Evolutionary conservation across 2,888 invertebrate species (phyloP).

Genomic region (Mechanitis mazaeus): DNA sequence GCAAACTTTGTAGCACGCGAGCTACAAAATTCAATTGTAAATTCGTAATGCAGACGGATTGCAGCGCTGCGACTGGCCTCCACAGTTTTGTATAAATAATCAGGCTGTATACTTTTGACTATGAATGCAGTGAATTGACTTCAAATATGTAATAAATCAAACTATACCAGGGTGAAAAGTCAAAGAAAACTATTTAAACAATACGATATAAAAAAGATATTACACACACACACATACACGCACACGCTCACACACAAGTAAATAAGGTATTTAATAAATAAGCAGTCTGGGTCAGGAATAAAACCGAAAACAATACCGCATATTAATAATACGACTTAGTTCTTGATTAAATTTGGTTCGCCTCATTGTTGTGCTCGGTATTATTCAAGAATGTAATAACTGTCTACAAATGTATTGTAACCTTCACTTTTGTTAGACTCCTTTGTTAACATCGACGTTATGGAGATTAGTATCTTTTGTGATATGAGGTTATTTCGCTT

Average conservation of each 20-base stretch:
- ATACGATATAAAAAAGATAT: too few relatives aligned
- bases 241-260: not conserved
- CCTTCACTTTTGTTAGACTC: constrained; percentile 36
- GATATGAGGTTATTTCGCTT: constrained; percentile 17
- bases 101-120: not conserved
- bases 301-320: constrained; percentile 23
- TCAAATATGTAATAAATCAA: not conserved
- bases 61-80: constrained; percentile 13
- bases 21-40: constrained; percentile 34
- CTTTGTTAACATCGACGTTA: constrained; percentile 31
- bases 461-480: constrained; percentile 29
- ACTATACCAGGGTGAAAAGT: not conserved
- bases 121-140: not conserved
- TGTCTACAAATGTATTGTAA: constrained; percentile 36
- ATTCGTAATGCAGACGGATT: constrained; percentile 35
- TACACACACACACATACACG: too few relatives aligned
- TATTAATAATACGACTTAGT: constrained; percentile 34
- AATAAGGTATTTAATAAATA: not conserved
- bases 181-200: too few relatives aligned
- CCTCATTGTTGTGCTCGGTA: constrained; percentile 39
- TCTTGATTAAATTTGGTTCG: constrained; percentile 39
- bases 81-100: constrained; percentile 14
- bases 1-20: constrained; percentile 34
- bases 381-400: constrained; percentile 53
- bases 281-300: constrained; percentile 5